Percentiles rank a stretch among this genome's conserved stretches.
phyloP scores from a whole-genome alignment of 2,888 invertebrate genomes.

The Euclidia mi region DNA sequence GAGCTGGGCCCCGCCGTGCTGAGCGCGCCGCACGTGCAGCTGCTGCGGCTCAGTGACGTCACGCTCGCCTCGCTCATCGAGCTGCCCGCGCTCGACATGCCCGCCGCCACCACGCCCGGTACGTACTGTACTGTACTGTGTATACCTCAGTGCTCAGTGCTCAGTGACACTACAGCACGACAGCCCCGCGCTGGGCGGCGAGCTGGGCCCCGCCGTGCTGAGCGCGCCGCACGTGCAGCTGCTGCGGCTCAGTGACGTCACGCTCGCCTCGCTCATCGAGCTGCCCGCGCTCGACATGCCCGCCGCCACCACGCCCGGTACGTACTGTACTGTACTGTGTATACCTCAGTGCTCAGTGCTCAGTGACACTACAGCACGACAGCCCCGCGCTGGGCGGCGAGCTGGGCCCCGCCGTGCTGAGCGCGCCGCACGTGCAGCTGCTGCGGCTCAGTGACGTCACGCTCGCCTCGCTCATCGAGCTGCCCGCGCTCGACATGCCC shows the following conservation, averaged over 20 bases:
- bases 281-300: constrained; percentile 95
- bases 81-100: constrained; percentile 95
- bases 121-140: background rate
- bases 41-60: constrained; percentile 95
- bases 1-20: constrained; percentile 96
- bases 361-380: too few species aligned
- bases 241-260: constrained; percentile 95
- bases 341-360: too few species aligned
- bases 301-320: constrained; percentile 72
- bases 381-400: too few species aligned
- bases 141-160: too few species aligned
- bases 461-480: too few species aligned
- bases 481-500: too few species aligned
- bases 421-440: too few species aligned
- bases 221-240: constrained; percentile 94
- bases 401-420: too few species aligned
- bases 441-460: too few species aligned
- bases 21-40: constrained; percentile 95
- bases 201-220: background rate
- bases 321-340: background rate
- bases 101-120: constrained; percentile 82
- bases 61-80: constrained; percentile 97
- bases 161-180: too few species aligned
- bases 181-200: too few species aligned
- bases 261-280: constrained; percentile 97